Evolutionary conservation across 2,797 vertebrate species (phyloP), one percentile per base, ranked within the genome.

Genomic region (Oreochromis mossambicus): DNA sequence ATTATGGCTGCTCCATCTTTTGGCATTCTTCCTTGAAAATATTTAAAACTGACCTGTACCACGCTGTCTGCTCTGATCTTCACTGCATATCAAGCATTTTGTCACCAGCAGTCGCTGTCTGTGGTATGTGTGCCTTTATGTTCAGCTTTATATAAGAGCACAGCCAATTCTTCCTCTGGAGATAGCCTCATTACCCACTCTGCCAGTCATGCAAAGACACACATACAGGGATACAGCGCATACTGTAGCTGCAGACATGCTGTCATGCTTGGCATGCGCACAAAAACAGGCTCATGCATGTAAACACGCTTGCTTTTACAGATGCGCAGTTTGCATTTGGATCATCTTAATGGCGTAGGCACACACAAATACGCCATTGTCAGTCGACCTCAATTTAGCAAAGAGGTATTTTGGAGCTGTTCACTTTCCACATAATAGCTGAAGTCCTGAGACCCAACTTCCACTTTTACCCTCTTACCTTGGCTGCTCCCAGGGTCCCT

Each of bases 161-260:
- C 73, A 83, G 84, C 84, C 79, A 70, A 81, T 4, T 73, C 76
- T 77, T 68, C 85, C 84, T 81, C 79, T 77, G 52, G 86, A 87
- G 84, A 84, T 79, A 38, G 51, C 41, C 82, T 90, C 87, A 82
- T 86, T 90, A 90, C 86, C 86, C 43, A 58, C 36, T 5, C 79
- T 78, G 87, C 80, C 76, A 86, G 78, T 89, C 88, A 70, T 9
- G 12, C 82, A 81, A 4, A 66, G 43, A 66, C 68, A 12, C 13
- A 86, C 38, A 68, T 58, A 48, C 75, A 79, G 43, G 58, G 26
- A 24, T 43, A 66, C 24, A 6, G 21, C 6, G 2, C 43, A 29
- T 36, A 14, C 54, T 36, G 63, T 51, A 56, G 63, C 51, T 48
- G 56, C 58, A 68, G 21, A 86, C 50, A 58, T 52, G 11, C 34